These are phyloP conservation scores for Cossypha polioptera DNA, from an alignment of 2,797 vertebrate species.

Conservation along the genomic window DNA sequence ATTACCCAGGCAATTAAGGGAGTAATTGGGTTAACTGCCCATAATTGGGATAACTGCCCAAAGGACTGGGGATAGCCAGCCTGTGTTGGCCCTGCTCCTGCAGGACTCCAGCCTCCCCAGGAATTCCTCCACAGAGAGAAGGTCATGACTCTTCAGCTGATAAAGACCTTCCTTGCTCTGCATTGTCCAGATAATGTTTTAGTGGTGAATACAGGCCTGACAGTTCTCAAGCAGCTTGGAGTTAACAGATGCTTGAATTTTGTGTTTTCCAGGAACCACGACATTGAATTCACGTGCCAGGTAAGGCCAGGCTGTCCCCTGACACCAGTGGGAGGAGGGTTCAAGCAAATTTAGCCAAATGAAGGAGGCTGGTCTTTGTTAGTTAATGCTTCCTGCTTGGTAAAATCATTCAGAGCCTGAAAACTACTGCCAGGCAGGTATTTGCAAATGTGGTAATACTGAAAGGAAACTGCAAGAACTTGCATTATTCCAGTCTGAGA, in stretches of 20 bases:
- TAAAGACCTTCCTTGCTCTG: neutral
- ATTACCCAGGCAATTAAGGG: neutral
- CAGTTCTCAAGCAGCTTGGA: neutral
- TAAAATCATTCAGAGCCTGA: neutral
- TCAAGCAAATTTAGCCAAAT: neutral
- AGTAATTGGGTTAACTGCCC: neutral
- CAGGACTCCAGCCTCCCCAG: neutral
- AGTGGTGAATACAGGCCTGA: neutral
- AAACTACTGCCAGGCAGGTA: neutral
- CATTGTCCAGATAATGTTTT: neutral
- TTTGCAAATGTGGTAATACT: neutral
- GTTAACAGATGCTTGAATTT: neutral
- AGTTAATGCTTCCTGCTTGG: neutral
- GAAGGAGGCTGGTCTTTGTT: neutral
- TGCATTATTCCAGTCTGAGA: neutral
- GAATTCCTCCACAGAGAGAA: neutral
- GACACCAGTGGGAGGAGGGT: neutral
- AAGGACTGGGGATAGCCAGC: neutral
- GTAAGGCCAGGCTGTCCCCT: constrained; percentile 53
- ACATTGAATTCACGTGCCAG: constrained; percentile 56
- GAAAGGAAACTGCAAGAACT: neutral
- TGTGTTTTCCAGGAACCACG: constrained; percentile 67
- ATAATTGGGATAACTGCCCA: neutral
- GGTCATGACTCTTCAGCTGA: neutral
- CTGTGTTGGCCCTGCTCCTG: neutral